Conservation (phyloP, 2,113 vertebrate species). For the Loxodonta africana region DNA sequence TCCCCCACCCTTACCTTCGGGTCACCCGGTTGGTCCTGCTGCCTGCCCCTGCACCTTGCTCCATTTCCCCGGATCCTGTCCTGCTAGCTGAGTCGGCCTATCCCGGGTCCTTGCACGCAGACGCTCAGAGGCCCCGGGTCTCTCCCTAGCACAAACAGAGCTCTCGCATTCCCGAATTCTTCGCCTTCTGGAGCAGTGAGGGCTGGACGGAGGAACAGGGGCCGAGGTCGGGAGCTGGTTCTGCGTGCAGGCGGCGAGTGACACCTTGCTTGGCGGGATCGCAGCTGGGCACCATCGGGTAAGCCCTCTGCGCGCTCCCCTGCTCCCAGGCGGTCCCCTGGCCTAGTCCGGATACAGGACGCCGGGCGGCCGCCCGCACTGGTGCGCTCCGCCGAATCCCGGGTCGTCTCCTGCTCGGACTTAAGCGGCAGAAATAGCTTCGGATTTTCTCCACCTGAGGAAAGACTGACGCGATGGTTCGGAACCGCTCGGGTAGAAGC, state of each 20-base stretch:
- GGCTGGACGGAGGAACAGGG: background rate
- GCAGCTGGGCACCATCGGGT: rapidly evolving
- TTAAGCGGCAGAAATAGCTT: background rate
- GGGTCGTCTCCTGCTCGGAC: background rate
- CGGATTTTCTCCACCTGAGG: background rate
- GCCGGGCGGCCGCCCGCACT: background rate
- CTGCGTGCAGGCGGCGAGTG: background rate
- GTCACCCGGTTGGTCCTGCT: background rate
- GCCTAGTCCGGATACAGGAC: rapidly evolving
- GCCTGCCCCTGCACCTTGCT: background rate
- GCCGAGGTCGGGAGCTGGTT: background rate
- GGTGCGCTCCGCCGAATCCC: rapidly evolving
- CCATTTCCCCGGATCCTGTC: no score
- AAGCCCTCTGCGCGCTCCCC: rapidly evolving
- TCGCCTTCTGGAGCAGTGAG: background rate
- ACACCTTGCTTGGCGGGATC: background rate
- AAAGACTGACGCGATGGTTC: rapidly evolving
- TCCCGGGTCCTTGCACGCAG: background rate
- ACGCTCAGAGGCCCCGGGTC: background rate
- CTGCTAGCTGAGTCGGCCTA: background rate
- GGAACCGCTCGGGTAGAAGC: background rate
- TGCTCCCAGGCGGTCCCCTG: background rate
- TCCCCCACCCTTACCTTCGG: background rate
- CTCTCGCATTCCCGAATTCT: background rate
- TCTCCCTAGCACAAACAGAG: background rate